These are phyloP conservation scores for Malurus melanocephalus DNA, from an alignment of 2,113 vertebrate genomes.

Conservation along the genomic window DNA sequence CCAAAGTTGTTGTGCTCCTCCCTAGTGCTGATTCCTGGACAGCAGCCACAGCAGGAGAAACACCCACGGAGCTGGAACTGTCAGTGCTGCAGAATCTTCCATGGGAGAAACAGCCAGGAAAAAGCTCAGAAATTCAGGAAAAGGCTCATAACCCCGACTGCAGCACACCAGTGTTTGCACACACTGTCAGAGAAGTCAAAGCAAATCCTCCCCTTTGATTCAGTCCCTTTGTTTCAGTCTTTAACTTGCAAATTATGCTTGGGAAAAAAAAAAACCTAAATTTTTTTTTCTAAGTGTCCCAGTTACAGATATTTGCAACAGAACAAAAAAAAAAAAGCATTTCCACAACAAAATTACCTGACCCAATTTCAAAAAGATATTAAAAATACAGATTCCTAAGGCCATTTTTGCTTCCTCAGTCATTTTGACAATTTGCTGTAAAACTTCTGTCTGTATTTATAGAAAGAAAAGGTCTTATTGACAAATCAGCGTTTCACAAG, in stretches of 20 bases:
- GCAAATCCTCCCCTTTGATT: background rate
- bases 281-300: background rate
- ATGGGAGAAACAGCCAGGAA: background rate
- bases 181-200: background rate
- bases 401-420: background rate
- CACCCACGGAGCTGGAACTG: background rate
- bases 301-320: constrained; percentile 7
- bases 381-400: background rate
- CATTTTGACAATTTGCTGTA: background rate
- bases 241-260: background rate
- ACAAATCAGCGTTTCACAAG: background rate
- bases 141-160: background rate
- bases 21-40: background rate
- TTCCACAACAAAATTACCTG: background rate
- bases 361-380: constrained; percentile 9
- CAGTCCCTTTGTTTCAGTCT: background rate
- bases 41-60: background rate
- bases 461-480: background rate
- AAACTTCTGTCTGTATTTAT: background rate
- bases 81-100: background rate
- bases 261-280: background rate
- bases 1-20: background rate
- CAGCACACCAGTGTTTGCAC: background rate
- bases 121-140: background rate
- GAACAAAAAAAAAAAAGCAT: background rate